These are phyloP conservation scores for Parthenolecanium corni DNA, from an alignment of 2,888 invertebrate species.

Conservation along the genomic window DNA sequence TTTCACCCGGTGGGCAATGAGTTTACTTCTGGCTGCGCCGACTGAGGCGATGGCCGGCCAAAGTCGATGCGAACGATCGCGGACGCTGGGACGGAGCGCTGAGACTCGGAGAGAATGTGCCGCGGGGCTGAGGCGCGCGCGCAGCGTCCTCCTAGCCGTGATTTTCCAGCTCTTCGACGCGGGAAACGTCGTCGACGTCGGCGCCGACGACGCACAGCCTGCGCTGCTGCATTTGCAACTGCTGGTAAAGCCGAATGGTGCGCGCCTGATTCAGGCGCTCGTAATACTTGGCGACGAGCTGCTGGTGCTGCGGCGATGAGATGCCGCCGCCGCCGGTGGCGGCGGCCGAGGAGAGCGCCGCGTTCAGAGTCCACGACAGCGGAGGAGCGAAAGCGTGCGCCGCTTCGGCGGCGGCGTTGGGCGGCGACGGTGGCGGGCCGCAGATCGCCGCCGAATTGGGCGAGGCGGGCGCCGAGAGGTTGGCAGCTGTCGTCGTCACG, in stretches of 20 bases:
- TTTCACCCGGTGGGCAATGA: no score
- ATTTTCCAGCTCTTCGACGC: slow-evolving; percentile 15
- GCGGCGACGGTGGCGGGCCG: neutral
- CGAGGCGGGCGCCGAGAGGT: neutral
- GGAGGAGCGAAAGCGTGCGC: slow-evolving; percentile 11
- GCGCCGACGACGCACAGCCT: slow-evolving; percentile 3
- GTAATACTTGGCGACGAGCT: slow-evolving; percentile 26
- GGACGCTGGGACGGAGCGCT: no score
- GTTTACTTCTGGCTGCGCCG: no score
- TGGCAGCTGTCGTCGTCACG: slow-evolving; percentile 18
- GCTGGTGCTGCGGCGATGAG: slow-evolving; percentile 25
- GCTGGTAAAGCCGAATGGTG: slow-evolving; percentile 26
- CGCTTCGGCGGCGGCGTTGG: neutral
- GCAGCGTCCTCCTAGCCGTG: neutral
- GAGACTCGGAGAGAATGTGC: no score
- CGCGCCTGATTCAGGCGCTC: slow-evolving; percentile 18
- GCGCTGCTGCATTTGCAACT: slow-evolving; percentile 22
- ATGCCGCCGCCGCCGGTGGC: slow-evolving; percentile 8
- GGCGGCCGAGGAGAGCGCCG: neutral
- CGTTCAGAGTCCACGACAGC: neutral
- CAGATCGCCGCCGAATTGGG: neutral
- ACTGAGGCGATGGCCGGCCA: no score
- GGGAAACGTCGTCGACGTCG: neutral
- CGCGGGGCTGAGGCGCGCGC: no score
- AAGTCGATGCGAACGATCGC: no score